Base-by-base conservation (phyloP, 1,140 invertebrate genomes). In the Rhopalosiphum maidis region DNA sequence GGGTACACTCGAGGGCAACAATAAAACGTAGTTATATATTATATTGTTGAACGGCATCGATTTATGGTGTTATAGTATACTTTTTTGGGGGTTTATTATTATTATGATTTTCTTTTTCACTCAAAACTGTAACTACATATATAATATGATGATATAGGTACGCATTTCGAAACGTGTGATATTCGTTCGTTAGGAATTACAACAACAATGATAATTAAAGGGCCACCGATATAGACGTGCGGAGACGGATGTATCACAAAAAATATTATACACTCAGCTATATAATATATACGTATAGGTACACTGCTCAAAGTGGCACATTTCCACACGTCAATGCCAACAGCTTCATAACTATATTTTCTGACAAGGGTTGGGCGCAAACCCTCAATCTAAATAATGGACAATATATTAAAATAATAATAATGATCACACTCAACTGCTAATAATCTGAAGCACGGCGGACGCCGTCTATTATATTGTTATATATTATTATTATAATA, bases 41-140 rank as follows among this genome's bases (percentile, higher is more conserved):
- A 68, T 68, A 68, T 88, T 88, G 87, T 77, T 48, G 55, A 83
- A 92, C 60, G 90, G 83, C 68, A 92, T 92, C 90, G 90, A 92
- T 92, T 77, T 90, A 43, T 90, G 41, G 55, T 23, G 35, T 77
- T n/a, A 77, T 77, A 35, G 3, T 41, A 25, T 82, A n/a, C 48
- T 82, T 21, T 48, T 77, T 77, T 48, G 7, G 25, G 23, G 51
- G 41, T 48, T 48, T 88, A 48, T 46, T 86, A 43, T 85, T 85
- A 30, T 86, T 46, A 43, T 86, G 37, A 43, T 48, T 88, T 88
- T 51, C 15, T 48, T 88, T 46, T 87, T n/a, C 43, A 86, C 85
- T 46, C 25, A 87, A 48, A 87, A 87, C 43, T 46, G 22, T 37
- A 88, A 30, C 46, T 35, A n/a, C 4, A 41, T 41, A 41, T 41